These are phyloP conservation scores for Nephrotoma guestfalica DNA, from an alignment of 2,888 invertebrate genomes.

Conservation along the genomic window DNA sequence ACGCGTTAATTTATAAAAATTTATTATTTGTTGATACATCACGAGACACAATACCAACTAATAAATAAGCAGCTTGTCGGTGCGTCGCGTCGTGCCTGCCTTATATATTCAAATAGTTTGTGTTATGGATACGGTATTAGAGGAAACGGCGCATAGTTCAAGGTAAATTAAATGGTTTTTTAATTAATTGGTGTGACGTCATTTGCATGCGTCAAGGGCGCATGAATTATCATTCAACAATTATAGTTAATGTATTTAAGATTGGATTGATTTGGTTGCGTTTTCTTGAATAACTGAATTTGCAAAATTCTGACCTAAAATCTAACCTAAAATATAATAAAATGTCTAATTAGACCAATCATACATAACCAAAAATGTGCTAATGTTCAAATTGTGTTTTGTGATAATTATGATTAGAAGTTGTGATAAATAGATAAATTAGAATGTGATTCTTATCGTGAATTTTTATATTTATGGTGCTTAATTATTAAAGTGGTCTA, in stretches of 20 bases:
- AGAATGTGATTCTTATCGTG: background rate
- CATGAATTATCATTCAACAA: too few species aligned
- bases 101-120: background rate
- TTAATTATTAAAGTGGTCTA: background rate
- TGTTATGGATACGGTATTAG: background rate
- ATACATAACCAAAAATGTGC: background rate
- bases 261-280: too few species aligned
- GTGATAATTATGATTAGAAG: background rate
- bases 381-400: too few species aligned
- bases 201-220: too few species aligned
- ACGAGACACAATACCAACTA: background rate
- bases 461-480: background rate
- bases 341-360: too few species aligned
- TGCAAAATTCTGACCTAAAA: too few species aligned
- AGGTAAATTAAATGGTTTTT: background rate
- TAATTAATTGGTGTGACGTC: background rate
- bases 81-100: background rate
- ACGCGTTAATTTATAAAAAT: background rate
- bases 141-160: background rate
- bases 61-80: background rate
- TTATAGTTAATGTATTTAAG: too few species aligned
- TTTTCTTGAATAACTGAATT: too few species aligned
- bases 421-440: background rate
- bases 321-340: too few species aligned
- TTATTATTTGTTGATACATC: background rate